Conservation (phyloP, 2,113 vertebrate species). For the Tyto alba region DNA sequence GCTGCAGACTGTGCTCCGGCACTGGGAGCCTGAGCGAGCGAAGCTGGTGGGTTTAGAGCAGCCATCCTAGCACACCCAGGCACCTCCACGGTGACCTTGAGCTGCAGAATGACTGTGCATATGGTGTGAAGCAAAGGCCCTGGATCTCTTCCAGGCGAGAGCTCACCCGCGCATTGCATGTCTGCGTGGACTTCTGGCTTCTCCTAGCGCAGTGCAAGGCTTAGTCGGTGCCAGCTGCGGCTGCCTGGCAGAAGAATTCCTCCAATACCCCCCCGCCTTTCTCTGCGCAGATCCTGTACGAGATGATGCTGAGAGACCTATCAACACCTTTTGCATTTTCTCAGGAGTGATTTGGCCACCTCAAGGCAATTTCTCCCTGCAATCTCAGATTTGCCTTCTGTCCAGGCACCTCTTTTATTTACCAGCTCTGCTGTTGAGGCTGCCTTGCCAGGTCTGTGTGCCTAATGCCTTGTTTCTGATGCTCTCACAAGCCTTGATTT, state of each 20-base stretch:
- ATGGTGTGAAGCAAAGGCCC: not conserved
- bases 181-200: slow-evolving; percentile 12
- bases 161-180: not conserved
- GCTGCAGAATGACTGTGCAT: slow-evolving; percentile 9
- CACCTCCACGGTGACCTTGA: not conserved
- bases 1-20: not conserved
- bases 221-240: slow-evolving; percentile 13
- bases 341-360: slow-evolving; percentile 32
- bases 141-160: slow-evolving; percentile 25
- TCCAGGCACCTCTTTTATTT: not conserved
- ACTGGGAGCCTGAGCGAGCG: not conserved
- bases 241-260: slow-evolving; percentile 52
- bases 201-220: not conserved
- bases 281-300: not conserved
- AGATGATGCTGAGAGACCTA: slow-evolving; percentile 21
- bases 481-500: not conserved
- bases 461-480: not conserved
- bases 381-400: not conserved
- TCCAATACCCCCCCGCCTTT: not conserved
- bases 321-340: not conserved
- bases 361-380: slow-evolving; percentile 14
- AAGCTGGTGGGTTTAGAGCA: not conserved
- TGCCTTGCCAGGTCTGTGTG: not conserved
- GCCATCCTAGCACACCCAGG: not conserved
- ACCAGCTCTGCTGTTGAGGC: not conserved